Evolutionary conservation across 1,140 invertebrate species (phyloP).

Genomic region (Orussus abietinus): DNA sequence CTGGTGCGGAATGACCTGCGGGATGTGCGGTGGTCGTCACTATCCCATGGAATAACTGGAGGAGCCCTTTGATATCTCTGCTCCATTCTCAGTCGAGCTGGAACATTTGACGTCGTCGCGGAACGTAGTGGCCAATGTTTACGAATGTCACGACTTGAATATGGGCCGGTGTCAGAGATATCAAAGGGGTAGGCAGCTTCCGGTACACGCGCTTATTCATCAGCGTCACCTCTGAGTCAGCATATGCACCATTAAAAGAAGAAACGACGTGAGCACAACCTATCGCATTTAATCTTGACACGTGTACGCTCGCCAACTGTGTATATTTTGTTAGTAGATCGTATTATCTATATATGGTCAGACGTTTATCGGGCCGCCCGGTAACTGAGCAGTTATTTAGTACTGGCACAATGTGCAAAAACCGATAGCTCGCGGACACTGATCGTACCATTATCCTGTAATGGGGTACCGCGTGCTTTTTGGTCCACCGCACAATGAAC

Average conservation of each 20-base stretch:
- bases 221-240: slow-evolving; percentile 42
- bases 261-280: slow-evolving; percentile 4
- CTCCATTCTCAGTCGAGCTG: slow-evolving; percentile 34
- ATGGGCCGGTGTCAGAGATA: slow-evolving; percentile 49
- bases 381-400: no score
- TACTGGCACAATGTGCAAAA: no score
- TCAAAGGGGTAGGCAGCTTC: slow-evolving; percentile 50
- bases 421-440: no score
- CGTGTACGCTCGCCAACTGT: slow-evolving; percentile 35
- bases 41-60: slow-evolving; percentile 60
- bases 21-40: slow-evolving; percentile 80
- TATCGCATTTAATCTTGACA: slow-evolving; percentile 27
- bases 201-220: slow-evolving; percentile 48
- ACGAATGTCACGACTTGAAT: slow-evolving; percentile 45
- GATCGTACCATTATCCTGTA: no score
- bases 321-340: slow-evolving; percentile 34
- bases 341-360: no score
- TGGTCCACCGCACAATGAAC: no score
- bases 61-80: slow-evolving; percentile 51
- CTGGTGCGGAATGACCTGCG: slow-evolving; percentile 72
- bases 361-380: no score
- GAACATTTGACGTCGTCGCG: slow-evolving; percentile 21
- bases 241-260: slow-evolving; percentile 5
- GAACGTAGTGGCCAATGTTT: slow-evolving; percentile 40
- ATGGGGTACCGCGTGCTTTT: no score